A percentile compares a stretch with the other conserved stretches of the same genome.
Conservation (phyloP, 2,888 invertebrate genomes). For the Shargacucullia verbasci region DNA sequence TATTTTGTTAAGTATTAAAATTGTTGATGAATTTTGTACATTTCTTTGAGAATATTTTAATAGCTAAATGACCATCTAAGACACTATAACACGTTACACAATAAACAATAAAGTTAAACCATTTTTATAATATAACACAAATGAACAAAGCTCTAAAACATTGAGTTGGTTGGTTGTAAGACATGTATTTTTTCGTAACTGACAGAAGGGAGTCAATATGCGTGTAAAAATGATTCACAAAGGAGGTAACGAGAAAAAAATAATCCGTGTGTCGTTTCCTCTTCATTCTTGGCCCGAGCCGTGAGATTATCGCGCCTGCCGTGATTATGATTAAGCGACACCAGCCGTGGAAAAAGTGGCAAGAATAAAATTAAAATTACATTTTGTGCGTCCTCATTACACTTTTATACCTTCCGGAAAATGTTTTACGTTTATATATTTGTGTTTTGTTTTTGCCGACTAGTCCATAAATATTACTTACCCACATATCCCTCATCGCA, state of each 20-base stretch:
- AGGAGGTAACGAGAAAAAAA: constrained; percentile 70
- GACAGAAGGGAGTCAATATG: constrained; percentile 43
- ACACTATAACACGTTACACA: no score
- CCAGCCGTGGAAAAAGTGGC: constrained; percentile 69
- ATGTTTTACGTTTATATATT: constrained; percentile 54
- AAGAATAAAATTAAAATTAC: constrained; percentile 79
- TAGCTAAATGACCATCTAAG: no score
- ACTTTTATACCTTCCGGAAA: constrained; percentile 60
- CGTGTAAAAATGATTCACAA: constrained; percentile 65
- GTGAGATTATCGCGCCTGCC: constrained; percentile 77
- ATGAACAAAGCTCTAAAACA: no score
- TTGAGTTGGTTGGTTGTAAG: no score
- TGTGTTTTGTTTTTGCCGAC: constrained; percentile 25
- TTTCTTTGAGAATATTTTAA: no score
- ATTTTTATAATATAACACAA: no score
- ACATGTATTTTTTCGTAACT: background rate
- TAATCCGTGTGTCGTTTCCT: constrained; percentile 74
- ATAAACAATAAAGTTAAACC: no score
- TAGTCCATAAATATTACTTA: constrained; percentile 19
- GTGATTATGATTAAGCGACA: constrained; percentile 81
- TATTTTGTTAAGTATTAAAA: constrained; percentile 11
- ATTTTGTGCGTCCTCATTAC: constrained; percentile 71
- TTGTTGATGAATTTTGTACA: no score
- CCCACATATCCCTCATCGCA: constrained; percentile 3
- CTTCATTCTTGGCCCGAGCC: constrained; percentile 69